phyloP scores from a whole-genome alignment of 2,113 vertebrate species.

The Petrocephalus microphthalmus region DNA sequence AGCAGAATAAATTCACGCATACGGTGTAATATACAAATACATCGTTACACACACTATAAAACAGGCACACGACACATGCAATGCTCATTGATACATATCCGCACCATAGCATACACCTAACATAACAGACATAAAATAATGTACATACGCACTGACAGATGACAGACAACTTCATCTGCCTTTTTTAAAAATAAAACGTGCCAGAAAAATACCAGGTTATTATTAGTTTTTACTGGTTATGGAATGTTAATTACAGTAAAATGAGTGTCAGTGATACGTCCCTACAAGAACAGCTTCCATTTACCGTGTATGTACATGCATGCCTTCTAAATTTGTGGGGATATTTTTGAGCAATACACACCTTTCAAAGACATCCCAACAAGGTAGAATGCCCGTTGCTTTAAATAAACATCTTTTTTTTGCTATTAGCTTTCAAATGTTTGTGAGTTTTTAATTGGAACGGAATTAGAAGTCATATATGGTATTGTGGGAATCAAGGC shows the following conservation, averaged over 20 bases:
- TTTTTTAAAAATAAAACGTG: background rate
- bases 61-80: background rate
- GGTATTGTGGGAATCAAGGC: background rate
- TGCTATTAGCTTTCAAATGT: background rate
- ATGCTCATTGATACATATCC: background rate
- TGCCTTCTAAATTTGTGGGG: background rate
- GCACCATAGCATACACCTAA: background rate
- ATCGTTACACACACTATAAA: background rate
- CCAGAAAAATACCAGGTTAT: background rate
- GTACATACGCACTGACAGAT: background rate
- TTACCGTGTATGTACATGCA: background rate
- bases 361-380: background rate
- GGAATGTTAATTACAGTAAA: background rate
- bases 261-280: background rate
- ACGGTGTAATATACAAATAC: background rate
- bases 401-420: background rate
- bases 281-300: background rate
- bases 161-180: background rate
- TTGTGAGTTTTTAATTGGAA: background rate
- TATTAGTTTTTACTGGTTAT: background rate
- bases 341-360: background rate
- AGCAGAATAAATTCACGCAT: constrained; percentile 1
- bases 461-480: background rate
- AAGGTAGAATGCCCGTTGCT: background rate
- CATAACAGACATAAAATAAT: background rate